phyloP scores from a whole-genome alignment of 2,797 vertebrate genomes.

The Epinephelus coioides region DNA sequence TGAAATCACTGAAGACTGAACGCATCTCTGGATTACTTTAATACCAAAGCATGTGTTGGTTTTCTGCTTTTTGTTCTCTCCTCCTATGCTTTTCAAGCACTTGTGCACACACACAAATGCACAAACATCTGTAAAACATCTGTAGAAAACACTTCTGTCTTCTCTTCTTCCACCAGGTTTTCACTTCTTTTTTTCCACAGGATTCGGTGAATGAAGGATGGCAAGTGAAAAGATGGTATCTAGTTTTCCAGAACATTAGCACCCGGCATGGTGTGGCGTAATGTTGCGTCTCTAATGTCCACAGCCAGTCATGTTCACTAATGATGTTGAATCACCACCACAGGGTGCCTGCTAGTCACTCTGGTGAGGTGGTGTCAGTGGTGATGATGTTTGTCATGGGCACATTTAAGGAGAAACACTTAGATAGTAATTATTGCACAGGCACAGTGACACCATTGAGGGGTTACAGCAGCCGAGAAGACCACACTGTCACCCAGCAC shows the following conservation, averaged over 20 bases:
- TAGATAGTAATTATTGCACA: conserved; percentile 75
- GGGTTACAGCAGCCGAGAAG: conserved; percentile 36
- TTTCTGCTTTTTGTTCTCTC: conserved; percentile 23
- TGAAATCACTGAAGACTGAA: conserved; percentile 28
- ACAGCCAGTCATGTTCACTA: conserved; percentile 87
- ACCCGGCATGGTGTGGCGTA: conserved; percentile 82
- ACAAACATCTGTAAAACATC: conserved; percentile 12
- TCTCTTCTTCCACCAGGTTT: conserved; percentile 37
- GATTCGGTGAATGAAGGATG: conserved; percentile 77
- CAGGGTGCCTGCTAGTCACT: conserved; percentile 72
- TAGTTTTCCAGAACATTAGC: conserved; percentile 88
- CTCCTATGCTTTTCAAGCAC: conserved; percentile 3
- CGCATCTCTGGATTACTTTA: conserved; percentile 5
- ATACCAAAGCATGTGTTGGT: conserved; percentile 2
- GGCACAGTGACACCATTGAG: conserved; percentile 36
- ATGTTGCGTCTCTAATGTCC: conserved; percentile 88
- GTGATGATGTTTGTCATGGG: conserved; percentile 83
- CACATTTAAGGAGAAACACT: conserved; percentile 77
- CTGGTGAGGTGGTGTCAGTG: conserved; percentile 72
- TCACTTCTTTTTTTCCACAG: conserved; percentile 27
- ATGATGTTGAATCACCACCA: conserved; percentile 86
- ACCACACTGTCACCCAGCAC: conserved; percentile 14
- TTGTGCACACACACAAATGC: background rate
- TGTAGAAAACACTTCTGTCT: conserved; percentile 4
- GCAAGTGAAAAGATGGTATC: conserved; percentile 81